Evolutionary conservation across 2,797 vertebrate species (phyloP).

Genomic region (Schizopygopsis pylzovi): DNA sequence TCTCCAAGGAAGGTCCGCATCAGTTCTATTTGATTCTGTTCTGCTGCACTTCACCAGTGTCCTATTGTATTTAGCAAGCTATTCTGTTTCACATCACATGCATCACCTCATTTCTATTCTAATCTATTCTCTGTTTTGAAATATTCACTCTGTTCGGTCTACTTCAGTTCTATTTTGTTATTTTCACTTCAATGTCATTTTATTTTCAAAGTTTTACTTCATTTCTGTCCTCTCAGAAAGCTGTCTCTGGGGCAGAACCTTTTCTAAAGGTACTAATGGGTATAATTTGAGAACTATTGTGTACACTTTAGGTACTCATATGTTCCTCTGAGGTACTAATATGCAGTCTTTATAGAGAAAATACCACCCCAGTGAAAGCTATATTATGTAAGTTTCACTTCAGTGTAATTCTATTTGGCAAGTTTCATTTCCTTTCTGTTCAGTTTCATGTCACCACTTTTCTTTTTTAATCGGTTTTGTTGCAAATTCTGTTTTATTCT

Average conservation of each 20-base stretch:
- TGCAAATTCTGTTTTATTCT: neutral
- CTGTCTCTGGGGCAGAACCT: neutral
- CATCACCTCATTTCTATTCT: neutral
- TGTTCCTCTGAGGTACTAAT: neutral
- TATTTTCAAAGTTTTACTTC: neutral
- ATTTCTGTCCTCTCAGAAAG: neutral
- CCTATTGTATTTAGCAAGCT: too few relatives aligned
- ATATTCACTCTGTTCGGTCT: neutral
- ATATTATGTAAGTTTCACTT: neutral
- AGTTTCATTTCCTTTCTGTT: neutral
- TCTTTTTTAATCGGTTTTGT: neutral
- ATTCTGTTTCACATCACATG: neutral
- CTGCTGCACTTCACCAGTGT: neutral
- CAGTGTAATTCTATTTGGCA: neutral
- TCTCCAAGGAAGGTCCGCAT: too few relatives aligned
- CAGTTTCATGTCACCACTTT: neutral
- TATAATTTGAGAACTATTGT: too few relatives aligned
- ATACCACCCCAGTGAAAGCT: neutral
- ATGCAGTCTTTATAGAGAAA: neutral
- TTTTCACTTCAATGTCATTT: neutral
- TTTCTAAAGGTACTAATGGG: neutral
- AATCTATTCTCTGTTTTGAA: neutral
- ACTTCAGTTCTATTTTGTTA: neutral
- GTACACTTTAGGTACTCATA: too few relatives aligned
- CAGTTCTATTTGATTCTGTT: neutral